phyloP scores from a whole-genome alignment of 2,888 invertebrate genomes.

The Anodontia alba region DNA sequence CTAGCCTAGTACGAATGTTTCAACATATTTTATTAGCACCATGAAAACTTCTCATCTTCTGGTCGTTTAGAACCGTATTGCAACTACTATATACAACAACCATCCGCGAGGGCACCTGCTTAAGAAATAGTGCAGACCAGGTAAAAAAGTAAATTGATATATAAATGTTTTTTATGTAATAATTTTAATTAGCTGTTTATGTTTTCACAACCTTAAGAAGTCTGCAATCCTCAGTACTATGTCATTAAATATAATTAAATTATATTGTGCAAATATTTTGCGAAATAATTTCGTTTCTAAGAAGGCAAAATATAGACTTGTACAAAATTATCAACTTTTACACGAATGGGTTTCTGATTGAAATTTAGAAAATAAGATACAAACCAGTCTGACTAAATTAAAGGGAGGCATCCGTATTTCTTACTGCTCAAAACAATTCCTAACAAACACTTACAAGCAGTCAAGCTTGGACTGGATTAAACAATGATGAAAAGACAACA shows the following conservation, averaged over 20 bases:
- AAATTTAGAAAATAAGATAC: too few species aligned
- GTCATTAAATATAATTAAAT: background rate
- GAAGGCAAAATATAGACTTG: slow-evolving; percentile 29
- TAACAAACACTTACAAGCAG: too few species aligned
- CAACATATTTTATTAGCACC: background rate
- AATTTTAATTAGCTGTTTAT: too few species aligned
- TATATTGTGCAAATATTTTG: slow-evolving; percentile 12
- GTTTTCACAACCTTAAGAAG: too few species aligned
- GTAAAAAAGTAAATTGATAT: background rate
- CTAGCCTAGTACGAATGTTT: background rate
- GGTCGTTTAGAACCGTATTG: slow-evolving; percentile 52
- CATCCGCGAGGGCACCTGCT: slow-evolving; percentile 57
- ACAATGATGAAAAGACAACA: too few species aligned
- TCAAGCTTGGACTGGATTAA: too few species aligned
- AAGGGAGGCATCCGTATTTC: too few species aligned
- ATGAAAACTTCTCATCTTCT: background rate
- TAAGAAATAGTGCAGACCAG: slow-evolving; percentile 37
- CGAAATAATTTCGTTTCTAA: slow-evolving; percentile 54
- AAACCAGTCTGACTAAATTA: too few species aligned
- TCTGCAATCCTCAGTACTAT: too few species aligned
- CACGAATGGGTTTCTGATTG: too few species aligned
- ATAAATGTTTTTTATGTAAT: background rate
- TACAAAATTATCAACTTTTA: too few species aligned
- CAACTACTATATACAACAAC: slow-evolving; percentile 51
- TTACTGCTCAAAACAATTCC: too few species aligned